Percentiles rank a stretch among this genome's conserved stretches.
phyloP scores from a whole-genome alignment of 1,140 invertebrate genomes.

The Drosophila setifemur region DNA sequence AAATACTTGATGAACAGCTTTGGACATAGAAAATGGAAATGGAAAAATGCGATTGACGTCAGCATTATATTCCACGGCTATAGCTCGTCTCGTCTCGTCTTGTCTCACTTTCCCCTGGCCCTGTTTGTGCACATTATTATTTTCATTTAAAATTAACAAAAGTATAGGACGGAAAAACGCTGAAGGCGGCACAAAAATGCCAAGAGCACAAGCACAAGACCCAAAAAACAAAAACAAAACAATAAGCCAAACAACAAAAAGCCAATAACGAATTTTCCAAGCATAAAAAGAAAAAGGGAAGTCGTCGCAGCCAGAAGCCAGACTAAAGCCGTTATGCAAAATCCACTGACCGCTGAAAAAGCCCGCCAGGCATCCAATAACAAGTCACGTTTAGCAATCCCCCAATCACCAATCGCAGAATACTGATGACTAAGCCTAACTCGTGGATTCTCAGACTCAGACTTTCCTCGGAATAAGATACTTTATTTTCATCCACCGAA shows the following conservation, averaged over 20 bases:
- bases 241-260: conserved; percentile 33
- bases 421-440: conserved; percentile 45
- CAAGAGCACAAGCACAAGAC: conserved; percentile 19
- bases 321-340: conserved; percentile 67
- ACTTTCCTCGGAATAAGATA: conserved; percentile 21
- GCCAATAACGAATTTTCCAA: conserved; percentile 69
- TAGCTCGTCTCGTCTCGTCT: conserved; percentile 20
- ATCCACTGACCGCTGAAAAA: conserved; percentile 17
- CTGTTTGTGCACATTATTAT: conserved; percentile 41
- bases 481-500: conserved; percentile 3
- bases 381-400: conserved; percentile 66
- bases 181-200: conserved; percentile 51
- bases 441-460: conserved; percentile 19
- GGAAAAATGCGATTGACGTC: conserved; percentile 79
- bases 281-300: conserved; percentile 25
- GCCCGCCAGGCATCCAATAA: conserved; percentile 49
- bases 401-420: conserved; percentile 22
- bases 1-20: conserved; percentile 69
- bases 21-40: conserved; percentile 65
- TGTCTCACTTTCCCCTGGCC: neutral
- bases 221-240: conserved; percentile 7
- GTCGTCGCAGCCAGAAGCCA: conserved; percentile 42
- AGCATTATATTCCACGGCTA: conserved; percentile 76
- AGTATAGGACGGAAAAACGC: conserved; percentile 49
- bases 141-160: conserved; percentile 68